phyloP scores from a whole-genome alignment of 2,797 vertebrate genomes.

The Chelon labrosus region DNA sequence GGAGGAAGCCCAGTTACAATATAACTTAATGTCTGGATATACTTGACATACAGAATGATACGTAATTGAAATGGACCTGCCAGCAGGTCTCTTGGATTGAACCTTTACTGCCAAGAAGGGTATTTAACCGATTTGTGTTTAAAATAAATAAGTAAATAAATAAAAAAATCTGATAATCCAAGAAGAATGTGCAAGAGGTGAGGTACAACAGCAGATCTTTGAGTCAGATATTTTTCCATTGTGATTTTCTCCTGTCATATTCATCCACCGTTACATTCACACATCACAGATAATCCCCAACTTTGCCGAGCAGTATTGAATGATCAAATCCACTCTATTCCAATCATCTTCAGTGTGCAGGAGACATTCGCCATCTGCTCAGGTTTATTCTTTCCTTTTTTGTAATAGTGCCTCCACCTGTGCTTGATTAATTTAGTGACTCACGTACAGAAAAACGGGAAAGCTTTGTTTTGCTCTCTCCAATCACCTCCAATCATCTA shows the following conservation, averaged over 20 bases:
- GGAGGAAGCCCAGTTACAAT: constrained; percentile 43
- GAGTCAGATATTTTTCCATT: constrained; percentile 2
- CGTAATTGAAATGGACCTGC: constrained; percentile 52
- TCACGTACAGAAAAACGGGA: constrained; percentile 25
- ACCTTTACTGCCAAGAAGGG: constrained; percentile 33
- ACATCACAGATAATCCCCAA: constrained; percentile 39
- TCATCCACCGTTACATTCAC: constrained; percentile 33
- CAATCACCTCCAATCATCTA: constrained; percentile 31
- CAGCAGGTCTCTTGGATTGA: constrained; percentile 41
- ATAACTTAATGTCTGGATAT: constrained; percentile 53
- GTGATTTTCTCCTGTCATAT: constrained; percentile 16
- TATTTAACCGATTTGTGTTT: constrained; percentile 30
- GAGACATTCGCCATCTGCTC: constrained; percentile 39
- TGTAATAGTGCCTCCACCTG: constrained; percentile 21
- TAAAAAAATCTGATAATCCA: constrained; percentile 8
- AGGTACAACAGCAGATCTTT: constrained; percentile 3
- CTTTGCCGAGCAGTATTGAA: constrained; percentile 22
- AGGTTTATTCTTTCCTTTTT: constrained; percentile 11
- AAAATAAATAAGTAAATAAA: background rate
- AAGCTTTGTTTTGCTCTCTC: constrained; percentile 38
- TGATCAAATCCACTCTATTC: constrained; percentile 47
- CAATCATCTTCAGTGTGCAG: constrained; percentile 35
- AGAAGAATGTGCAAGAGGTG: constrained; percentile 16
- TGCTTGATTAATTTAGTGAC: constrained; percentile 55
- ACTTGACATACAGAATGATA: constrained; percentile 51